Conservation (phyloP, 1,140 invertebrate genomes). For the Zaprionus ghesquierei region DNA sequence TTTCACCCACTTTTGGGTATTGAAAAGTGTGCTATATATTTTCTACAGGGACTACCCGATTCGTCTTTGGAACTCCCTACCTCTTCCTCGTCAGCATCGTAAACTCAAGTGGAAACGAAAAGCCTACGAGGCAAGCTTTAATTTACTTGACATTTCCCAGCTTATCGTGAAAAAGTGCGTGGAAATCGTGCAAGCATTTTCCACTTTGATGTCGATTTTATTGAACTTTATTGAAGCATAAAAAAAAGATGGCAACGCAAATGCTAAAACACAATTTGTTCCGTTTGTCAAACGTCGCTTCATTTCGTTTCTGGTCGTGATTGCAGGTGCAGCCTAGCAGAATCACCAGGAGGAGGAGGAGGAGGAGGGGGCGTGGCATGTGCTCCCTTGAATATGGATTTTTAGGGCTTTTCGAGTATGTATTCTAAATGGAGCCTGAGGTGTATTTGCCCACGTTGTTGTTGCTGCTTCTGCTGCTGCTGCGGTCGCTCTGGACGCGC, state of each 20-base stretch:
- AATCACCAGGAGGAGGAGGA: neutral
- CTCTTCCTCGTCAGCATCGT: neutral
- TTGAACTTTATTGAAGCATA: constrained; percentile 76
- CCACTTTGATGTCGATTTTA: constrained; percentile 64
- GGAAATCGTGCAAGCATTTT: constrained; percentile 34
- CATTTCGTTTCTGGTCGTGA: constrained; percentile 4
- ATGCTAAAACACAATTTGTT: constrained; percentile 54
- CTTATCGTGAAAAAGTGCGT: constrained; percentile 28
- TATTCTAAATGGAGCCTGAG: constrained; percentile 62
- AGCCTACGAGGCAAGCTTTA: constrained; percentile 45
- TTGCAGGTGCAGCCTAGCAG: constrained; percentile 35
- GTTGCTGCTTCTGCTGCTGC: constrained; percentile 17
- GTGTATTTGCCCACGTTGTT: constrained; percentile 2
- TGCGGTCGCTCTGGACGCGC: constrained; percentile 28
- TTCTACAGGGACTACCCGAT: neutral
- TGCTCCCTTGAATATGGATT: too few relatives aligned
- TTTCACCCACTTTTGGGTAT: neutral
- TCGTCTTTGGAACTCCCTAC: too few relatives aligned
- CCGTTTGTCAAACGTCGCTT: neutral
- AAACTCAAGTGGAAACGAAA: constrained; percentile 6
- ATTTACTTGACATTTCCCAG: constrained; percentile 52
- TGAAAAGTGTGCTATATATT: neutral
- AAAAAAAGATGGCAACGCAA: constrained; percentile 41
- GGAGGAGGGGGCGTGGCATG: neutral
- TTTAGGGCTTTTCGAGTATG: constrained; percentile 65